A percentile compares a stretch with the other conserved stretches of the same genome.
Evolutionary conservation across 1,140 invertebrate genomes (phyloP).

Genomic region (Pogonomyrmex barbatus): DNA sequence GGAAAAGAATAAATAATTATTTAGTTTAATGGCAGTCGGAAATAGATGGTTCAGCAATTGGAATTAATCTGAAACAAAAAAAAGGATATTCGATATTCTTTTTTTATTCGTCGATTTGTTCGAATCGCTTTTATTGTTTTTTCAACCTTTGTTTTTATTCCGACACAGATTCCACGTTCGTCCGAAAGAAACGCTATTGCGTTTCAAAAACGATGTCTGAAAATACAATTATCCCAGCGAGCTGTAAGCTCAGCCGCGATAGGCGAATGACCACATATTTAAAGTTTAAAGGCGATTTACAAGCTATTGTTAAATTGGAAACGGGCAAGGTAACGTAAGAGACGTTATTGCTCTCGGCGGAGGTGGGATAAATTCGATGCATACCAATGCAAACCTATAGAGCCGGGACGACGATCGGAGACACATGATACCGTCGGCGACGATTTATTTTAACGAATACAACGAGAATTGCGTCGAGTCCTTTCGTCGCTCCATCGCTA

Average conservation of each 20-base stretch:
- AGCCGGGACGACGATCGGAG: constrained; percentile 31
- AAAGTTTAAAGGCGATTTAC: constrained; percentile 57
- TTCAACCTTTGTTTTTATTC: constrained; percentile 13
- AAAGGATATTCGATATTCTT: neutral
- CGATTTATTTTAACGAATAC: constrained; percentile 58
- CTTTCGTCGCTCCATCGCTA: constrained; percentile 17
- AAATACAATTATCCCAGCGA: constrained; percentile 46
- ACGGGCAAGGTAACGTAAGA: constrained; percentile 39
- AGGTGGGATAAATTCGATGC: constrained; percentile 47
- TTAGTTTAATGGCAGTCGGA: neutral
- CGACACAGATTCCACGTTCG: neutral
- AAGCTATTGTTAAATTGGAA: constrained; percentile 60
- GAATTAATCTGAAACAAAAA: constrained; percentile 13
- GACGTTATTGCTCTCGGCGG: constrained; percentile 42
- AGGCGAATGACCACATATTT: constrained; percentile 31
- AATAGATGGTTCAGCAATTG: neutral
- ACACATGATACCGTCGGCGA: constrained; percentile 51
- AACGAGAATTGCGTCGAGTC: constrained; percentile 9
- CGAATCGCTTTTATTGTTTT: constrained; percentile 21
- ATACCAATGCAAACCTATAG: constrained; percentile 56
- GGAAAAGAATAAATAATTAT: neutral
- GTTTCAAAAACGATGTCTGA: constrained; percentile 32
- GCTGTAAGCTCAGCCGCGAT: neutral
- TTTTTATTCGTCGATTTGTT: constrained; percentile 15
- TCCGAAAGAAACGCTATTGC: constrained; percentile 25